phyloP scores from a whole-genome alignment of 1,140 invertebrate species.

The Drepana arcuata region DNA sequence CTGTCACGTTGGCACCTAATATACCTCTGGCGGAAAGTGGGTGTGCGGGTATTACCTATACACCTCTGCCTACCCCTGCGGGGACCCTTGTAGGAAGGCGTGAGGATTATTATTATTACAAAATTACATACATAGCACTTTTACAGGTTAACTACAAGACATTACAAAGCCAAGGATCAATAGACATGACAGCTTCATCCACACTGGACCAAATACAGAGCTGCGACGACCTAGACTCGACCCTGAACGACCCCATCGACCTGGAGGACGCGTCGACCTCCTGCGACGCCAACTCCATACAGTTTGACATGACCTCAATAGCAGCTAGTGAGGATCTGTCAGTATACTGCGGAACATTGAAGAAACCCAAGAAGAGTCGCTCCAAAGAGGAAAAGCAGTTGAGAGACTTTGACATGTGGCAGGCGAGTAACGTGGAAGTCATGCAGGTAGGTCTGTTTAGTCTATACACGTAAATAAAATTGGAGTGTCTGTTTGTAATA shows the following conservation, averaged over 20 bases:
- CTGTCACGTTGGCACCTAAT: too few species aligned
- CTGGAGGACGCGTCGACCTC: conserved; percentile 33
- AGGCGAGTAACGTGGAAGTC: conserved; percentile 47
- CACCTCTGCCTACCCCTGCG: too few species aligned
- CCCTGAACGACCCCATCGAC: conserved; percentile 3
- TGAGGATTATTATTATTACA: background rate
- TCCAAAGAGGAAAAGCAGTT: conserved; percentile 34
- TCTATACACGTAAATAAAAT: too few species aligned
- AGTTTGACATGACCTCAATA: conserved; percentile 42
- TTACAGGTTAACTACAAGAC: background rate
- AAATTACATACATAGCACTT: background rate
- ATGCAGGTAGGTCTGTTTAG: conserved; percentile 34
- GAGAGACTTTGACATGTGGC: conserved; percentile 54
- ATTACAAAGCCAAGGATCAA: too few species aligned
- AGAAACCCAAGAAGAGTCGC: conserved; percentile 34
- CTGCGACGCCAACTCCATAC: conserved; percentile 27
- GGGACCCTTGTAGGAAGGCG: too few species aligned
- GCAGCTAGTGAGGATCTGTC: conserved; percentile 42
- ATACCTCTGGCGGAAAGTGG: too few species aligned
- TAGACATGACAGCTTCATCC: too few species aligned
- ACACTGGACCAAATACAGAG: too few species aligned
- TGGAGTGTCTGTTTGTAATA: background rate
- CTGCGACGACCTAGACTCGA: too few species aligned
- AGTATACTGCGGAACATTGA: conserved; percentile 40
- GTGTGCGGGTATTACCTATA: too few species aligned